phyloP scores from a whole-genome alignment of 2,888 invertebrate species.

The Diachrysia chrysitis region DNA sequence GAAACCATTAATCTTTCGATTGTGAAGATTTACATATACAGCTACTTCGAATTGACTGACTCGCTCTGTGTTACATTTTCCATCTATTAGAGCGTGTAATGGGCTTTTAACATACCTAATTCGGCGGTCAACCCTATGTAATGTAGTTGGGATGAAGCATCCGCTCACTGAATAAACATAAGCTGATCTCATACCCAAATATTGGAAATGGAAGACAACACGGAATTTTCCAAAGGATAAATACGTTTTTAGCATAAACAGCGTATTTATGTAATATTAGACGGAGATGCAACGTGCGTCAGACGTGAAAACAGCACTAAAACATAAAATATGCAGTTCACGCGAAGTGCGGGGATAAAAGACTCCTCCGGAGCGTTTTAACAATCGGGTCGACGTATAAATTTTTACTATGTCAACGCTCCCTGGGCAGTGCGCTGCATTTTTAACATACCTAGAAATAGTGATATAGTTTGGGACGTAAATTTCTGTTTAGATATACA shows the following conservation, averaged over 20 bases:
- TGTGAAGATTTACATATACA: conserved; percentile 12
- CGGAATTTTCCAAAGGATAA: conserved; percentile 8
- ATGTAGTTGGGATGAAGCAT: conserved; percentile 25
- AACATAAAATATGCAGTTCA: conserved; percentile 50
- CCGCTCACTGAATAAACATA: conserved; percentile 22
- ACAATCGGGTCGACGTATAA: conserved; percentile 69
- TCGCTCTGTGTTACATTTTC: conserved; percentile 3
- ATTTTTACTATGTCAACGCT: conserved; percentile 62
- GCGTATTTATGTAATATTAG: conserved; percentile 15
- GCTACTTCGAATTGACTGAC: conserved; percentile 4
- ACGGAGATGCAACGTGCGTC: conserved; percentile 20
- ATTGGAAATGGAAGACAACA: background rate
- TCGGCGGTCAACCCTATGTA: conserved; percentile 22
- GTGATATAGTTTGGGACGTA: conserved; percentile 46
- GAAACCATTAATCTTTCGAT: conserved; percentile 5
- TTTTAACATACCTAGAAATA: conserved; percentile 58
- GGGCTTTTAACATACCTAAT: conserved; percentile 30
- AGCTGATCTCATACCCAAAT: conserved; percentile 19
- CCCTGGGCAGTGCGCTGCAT: conserved; percentile 55
- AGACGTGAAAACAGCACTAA: conserved; percentile 21
- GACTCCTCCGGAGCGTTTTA: conserved; percentile 54
- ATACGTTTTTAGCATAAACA: conserved; percentile 14
- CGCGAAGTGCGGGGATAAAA: conserved; percentile 43
- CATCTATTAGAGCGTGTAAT: conserved; percentile 20
- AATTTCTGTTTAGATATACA: conserved; percentile 15